These are phyloP conservation scores for Papilio demoleus DNA, from an alignment of 2,888 invertebrate genomes.

Conservation along the genomic window DNA sequence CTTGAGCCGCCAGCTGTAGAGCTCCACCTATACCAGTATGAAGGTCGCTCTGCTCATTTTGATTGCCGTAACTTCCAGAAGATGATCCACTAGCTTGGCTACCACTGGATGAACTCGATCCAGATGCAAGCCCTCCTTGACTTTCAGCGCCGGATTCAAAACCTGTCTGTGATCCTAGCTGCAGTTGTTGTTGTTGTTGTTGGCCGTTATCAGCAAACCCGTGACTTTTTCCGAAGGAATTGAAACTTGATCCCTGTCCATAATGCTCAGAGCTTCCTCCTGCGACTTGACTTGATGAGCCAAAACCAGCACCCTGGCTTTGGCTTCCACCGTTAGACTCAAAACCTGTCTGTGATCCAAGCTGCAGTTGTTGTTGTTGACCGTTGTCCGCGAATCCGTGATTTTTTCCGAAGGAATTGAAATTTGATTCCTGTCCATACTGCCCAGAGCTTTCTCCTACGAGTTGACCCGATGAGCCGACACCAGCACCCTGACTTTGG, in stretches of 20 bases:
- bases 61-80: slow-evolving; percentile 28
- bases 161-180: slow-evolving; percentile 39
- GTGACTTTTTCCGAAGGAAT: slow-evolving; percentile 15
- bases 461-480: neutral
- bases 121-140: slow-evolving; percentile 34
- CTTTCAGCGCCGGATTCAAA: slow-evolving; percentile 43
- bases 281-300: neutral
- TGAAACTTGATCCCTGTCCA: slow-evolving; percentile 19
- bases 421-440: slow-evolving; percentile 19
- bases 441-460: slow-evolving; percentile 18
- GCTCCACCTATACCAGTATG: slow-evolving; percentile 62
- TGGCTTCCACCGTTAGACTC: slow-evolving; percentile 1
- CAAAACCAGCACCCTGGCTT: neutral
- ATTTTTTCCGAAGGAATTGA: slow-evolving; percentile 16
- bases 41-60: slow-evolving; percentile 43
- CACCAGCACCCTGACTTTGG: slow-evolving; percentile 4
- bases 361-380: slow-evolving; percentile 27
- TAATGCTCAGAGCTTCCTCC: slow-evolving; percentile 13
- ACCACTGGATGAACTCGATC: slow-evolving; percentile 31
- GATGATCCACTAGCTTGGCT: slow-evolving; percentile 30
- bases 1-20: slow-evolving; percentile 64
- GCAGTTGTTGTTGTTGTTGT: slow-evolving; percentile 41
- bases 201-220: slow-evolving; percentile 42
- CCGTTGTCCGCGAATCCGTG: neutral
- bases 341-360: slow-evolving; percentile 28